Conservation (phyloP, 2,888 invertebrate genomes). For the Leptopilina myrica region DNA sequence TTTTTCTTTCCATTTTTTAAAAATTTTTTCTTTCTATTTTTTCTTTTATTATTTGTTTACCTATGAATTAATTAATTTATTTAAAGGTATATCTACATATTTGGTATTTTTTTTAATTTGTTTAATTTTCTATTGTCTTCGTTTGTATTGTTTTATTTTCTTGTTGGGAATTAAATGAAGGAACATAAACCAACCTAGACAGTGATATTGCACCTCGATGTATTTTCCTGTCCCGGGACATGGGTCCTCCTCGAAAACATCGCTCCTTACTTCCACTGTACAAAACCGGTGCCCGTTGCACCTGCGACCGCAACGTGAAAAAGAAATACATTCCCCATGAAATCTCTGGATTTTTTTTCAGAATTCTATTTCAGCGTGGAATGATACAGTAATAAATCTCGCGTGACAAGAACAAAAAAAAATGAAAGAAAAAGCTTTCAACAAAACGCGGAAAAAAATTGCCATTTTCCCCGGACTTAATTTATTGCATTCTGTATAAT, state of each 20-base stretch:
- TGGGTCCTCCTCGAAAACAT: constrained; percentile 79
- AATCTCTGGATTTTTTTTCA: constrained; percentile 24
- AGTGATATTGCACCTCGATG: constrained; percentile 80
- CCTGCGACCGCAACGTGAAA: constrained; percentile 70
- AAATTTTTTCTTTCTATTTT: too few species aligned
- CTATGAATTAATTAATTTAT: too few species aligned
- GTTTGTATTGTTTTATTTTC: neutral
- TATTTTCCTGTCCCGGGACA: constrained; percentile 81
- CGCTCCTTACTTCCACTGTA: constrained; percentile 70
- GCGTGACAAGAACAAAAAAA: neutral
- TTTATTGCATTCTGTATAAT: constrained; percentile 7
- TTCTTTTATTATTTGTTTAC: too few species aligned
- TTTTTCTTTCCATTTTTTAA: too few species aligned
- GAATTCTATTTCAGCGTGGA: constrained; percentile 33
- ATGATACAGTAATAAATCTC: constrained; percentile 40
- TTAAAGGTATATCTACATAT: too few species aligned
- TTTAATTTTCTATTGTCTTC: neutral
- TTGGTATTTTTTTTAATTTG: too few species aligned
- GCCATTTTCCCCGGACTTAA: constrained; percentile 5
- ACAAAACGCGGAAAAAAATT: neutral
- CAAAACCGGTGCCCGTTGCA: constrained; percentile 72
- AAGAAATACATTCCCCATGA: constrained; percentile 52
- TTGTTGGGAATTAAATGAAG: constrained; percentile 37
- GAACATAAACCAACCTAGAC: constrained; percentile 73
- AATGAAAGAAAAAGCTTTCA: neutral